These are phyloP conservation scores for Paedocypris micromegethes DNA, from an alignment of 2,797 vertebrate species.

Conservation along the genomic window DNA sequence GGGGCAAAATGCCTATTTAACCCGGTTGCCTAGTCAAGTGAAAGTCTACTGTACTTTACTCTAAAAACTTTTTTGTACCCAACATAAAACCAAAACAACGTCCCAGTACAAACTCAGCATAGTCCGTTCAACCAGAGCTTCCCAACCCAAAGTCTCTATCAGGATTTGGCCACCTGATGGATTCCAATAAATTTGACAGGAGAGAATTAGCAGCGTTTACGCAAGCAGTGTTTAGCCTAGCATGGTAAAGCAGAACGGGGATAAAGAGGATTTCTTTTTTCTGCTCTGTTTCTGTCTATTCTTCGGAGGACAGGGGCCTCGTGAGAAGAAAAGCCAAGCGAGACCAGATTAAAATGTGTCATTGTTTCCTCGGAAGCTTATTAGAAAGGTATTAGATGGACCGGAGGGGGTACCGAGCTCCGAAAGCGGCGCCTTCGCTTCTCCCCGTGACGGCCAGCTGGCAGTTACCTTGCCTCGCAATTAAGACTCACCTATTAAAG, in stretches of 20 bases:
- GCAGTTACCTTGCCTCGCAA: slow-evolving; percentile 60
- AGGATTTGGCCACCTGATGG: too few relatives aligned
- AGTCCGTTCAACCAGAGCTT: too few relatives aligned
- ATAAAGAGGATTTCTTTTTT: neutral
- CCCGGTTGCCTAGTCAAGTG: too few relatives aligned
- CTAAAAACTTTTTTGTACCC: too few relatives aligned
- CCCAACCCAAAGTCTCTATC: too few relatives aligned
- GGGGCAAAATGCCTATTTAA: too few relatives aligned
- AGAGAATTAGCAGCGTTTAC: neutral
- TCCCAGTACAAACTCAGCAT: too few relatives aligned
- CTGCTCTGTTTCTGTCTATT: slow-evolving; percentile 5
- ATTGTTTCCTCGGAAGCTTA: slow-evolving; percentile 61
- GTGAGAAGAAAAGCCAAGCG: slow-evolving; percentile 59
- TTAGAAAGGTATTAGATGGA: slow-evolving; percentile 56
- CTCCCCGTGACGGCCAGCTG: slow-evolving; percentile 62
- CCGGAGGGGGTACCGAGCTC: slow-evolving; percentile 55
- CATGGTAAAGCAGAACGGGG: neutral
- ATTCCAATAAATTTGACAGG: neutral
- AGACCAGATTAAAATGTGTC: slow-evolving; percentile 60
- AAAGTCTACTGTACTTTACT: too few relatives aligned
- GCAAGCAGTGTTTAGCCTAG: neutral
- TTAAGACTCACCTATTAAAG: slow-evolving; percentile 68
- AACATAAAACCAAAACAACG: too few relatives aligned
- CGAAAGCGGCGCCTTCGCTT: slow-evolving; percentile 56
- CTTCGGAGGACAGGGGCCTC: slow-evolving; percentile 45